These are phyloP conservation scores for Pseudoatta argentina DNA, from an alignment of 1,140 invertebrate species.

Conservation along the genomic window DNA sequence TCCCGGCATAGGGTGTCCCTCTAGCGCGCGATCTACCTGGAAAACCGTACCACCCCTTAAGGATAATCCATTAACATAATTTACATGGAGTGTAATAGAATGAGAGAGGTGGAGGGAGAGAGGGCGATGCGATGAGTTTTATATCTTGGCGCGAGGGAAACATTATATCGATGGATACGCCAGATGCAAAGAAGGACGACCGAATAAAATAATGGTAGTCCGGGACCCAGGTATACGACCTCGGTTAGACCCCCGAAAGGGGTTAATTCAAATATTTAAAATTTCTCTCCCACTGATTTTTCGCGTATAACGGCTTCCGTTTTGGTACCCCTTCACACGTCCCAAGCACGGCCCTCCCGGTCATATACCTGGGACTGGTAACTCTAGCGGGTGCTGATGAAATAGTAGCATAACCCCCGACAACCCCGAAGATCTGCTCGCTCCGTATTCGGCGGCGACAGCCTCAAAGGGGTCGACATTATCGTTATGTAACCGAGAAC, in stretches of 20 bases:
- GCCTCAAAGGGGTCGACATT: constrained; percentile 81
- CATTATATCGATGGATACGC: constrained; percentile 81
- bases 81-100: constrained; percentile 82
- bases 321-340: constrained; percentile 57
- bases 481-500: constrained; percentile 78
- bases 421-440: constrained; percentile 67
- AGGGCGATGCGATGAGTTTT: constrained; percentile 32
- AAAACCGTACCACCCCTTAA: constrained; percentile 73
- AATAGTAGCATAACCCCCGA: constrained; percentile 68
- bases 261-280: constrained; percentile 86
- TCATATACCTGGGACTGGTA: constrained; percentile 83
- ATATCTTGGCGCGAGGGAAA: constrained; percentile 69
- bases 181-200: constrained; percentile 86
- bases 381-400: constrained; percentile 79
- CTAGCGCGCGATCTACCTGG: constrained; percentile 73
- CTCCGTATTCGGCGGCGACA: constrained; percentile 64
- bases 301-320: constrained; percentile 82
- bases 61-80: constrained; percentile 88
- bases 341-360: constrained; percentile 10
- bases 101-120: neutral
- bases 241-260: constrained; percentile 71
- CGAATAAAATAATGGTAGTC: constrained; percentile 81
- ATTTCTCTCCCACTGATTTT: constrained; percentile 81
- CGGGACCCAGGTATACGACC: constrained; percentile 70
- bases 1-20: constrained; percentile 60